Base-by-base conservation (phyloP, 2,113 vertebrate species). In the Mustela nigripes region DNA sequence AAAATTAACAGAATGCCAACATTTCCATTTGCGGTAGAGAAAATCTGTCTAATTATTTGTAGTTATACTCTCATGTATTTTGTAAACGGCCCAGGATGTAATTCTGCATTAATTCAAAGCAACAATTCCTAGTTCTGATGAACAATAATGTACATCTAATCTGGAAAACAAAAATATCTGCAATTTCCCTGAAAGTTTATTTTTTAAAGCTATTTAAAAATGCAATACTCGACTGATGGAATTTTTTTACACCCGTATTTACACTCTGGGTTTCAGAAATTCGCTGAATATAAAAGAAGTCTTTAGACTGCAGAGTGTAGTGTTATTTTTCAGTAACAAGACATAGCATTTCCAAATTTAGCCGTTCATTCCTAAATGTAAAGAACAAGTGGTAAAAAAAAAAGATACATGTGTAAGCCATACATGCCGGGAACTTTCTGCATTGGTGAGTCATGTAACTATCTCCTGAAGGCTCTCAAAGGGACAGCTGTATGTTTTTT, bases 311-410 rank as follows among this genome's bases (percentile, higher is more conserved):
- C 28, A 89, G 22, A 81, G 4, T 87, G 36, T 98, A 96, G 93
- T 94, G 79, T 90, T 22, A 4, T 65, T 95, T 78, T 89, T 96
- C 92, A 94, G 48, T 93, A 92, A 80, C 36, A 96, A 98, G 92
- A 97, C 42, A 94, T 4, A 69, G 15, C 71, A 80, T 92, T 97
- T 98, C 96, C 83, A 97, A 50, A 97, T 95, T 94, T 97, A 98
- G 93, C 63, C 80, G 65, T 92, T 96, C 82, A 90, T 60, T 67
- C 56, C 69, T 79, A 82, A 91, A 65, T 1, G 1, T 91, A 69
- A 90, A 95, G 91, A 98, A 96, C 26, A 71, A 97, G 21, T 83
- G 89, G 85, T 84, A 65, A 56, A 60, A 58, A 78, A 94, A 12
- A 22, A 89, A 39, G 39, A 92, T 92, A 78, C 78, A 74, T 36